A percentile compares a stretch with the other conserved stretches of the same genome.
Conservation (phyloP, 2,113 vertebrate species). For the Anguilla rostrata region DNA sequence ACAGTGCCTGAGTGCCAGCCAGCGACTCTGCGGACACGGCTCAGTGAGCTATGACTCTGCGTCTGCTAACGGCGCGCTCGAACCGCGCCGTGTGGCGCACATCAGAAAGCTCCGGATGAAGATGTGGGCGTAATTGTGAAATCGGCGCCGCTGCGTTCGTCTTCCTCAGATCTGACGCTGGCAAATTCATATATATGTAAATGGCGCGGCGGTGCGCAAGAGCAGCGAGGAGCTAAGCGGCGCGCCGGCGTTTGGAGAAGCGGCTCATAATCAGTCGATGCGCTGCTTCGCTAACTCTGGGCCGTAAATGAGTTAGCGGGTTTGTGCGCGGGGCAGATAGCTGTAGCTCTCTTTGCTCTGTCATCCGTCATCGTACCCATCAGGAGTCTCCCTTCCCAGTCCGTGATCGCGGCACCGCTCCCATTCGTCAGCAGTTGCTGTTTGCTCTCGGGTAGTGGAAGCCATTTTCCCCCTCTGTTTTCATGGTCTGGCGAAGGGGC, state of each 20-base stretch:
- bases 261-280: background rate
- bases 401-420: background rate
- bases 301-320: background rate
- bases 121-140: background rate
- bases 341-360: background rate
- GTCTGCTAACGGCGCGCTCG: background rate
- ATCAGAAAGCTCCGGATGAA: background rate
- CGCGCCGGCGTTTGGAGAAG: background rate
- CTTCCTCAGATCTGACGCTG: background rate
- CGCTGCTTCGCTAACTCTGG: background rate
- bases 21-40: background rate
- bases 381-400: background rate
- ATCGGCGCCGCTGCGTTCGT: background rate
- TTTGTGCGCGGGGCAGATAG: background rate
- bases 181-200: slow-evolving; percentile 18
- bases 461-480: background rate
- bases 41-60: background rate
- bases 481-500: background rate
- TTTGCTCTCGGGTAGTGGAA: background rate
- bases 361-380: background rate
- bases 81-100: background rate
- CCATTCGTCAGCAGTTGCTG: background rate
- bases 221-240: background rate
- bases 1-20: background rate
- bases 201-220: background rate